phyloP scores from a whole-genome alignment of 2,113 vertebrate species.

The Patagioenas fasciata region DNA sequence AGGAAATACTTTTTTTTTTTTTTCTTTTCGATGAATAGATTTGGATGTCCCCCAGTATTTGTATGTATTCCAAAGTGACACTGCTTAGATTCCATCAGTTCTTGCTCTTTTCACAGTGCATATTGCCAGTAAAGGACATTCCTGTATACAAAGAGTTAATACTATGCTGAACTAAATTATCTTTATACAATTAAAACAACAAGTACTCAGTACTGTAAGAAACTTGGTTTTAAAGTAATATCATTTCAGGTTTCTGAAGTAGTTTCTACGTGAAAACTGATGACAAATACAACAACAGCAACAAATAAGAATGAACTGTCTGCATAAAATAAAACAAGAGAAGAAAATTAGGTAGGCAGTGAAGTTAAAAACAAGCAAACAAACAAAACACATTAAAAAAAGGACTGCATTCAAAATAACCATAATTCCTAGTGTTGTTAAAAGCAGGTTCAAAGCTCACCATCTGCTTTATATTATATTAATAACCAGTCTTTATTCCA shows the following conservation, averaged over 20 bases:
- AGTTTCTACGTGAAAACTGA: neutral
- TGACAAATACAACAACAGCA: neutral
- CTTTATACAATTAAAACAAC: neutral
- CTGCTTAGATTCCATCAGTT: neutral
- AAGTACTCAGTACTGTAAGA: neutral
- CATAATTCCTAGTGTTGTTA: neutral
- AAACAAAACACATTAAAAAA: neutral
- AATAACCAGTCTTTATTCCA: neutral
- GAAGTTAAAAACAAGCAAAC: no score
- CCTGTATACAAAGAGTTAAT: neutral
- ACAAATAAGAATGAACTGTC: neutral
- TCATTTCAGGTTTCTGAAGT: neutral
- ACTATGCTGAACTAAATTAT: neutral
- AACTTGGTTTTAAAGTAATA: neutral
- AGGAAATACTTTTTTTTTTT: neutral
- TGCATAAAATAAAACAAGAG: neutral
- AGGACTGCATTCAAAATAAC: neutral
- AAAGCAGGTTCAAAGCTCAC: neutral
- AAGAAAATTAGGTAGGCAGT: neutral
- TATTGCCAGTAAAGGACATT: neutral
- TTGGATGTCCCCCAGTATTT: neutral
- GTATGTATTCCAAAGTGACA: neutral
- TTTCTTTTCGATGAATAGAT: neutral
- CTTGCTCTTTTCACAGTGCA: neutral
- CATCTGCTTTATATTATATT: neutral